phyloP scores from a whole-genome alignment of 2,113 vertebrate species.

The Eubucco bourcierii region DNA sequence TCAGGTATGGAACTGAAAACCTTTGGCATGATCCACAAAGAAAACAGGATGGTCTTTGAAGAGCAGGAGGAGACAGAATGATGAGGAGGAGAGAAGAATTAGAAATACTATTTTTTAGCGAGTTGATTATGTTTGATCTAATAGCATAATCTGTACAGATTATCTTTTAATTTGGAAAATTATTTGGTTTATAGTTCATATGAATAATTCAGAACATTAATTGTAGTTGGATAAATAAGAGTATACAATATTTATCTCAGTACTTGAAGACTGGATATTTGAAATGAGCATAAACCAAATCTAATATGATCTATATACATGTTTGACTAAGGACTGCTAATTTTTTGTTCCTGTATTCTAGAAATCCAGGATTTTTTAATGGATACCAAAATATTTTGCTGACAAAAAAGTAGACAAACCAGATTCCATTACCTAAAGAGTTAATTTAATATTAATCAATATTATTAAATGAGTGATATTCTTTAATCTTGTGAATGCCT shows the following conservation, averaged over 20 bases:
- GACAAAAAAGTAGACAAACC: background rate
- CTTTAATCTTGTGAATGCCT: background rate
- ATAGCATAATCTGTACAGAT: background rate
- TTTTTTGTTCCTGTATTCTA: background rate
- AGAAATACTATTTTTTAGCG: background rate
- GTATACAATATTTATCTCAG: background rate
- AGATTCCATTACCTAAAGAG: background rate
- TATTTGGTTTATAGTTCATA: background rate
- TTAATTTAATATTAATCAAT: background rate
- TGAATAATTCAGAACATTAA: background rate
- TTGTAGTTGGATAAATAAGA: background rate
- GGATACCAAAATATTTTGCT: background rate
- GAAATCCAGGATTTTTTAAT: background rate
- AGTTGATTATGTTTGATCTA: background rate
- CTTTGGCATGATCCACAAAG: background rate
- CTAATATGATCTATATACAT: background rate
- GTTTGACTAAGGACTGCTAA: background rate
- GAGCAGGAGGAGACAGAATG: background rate
- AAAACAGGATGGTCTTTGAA: background rate
- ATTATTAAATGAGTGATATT: background rate
- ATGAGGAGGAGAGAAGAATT: background rate
- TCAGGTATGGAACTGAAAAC: background rate
- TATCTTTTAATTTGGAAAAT: conserved; percentile 6
- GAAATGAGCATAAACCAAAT: background rate
- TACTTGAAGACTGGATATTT: background rate